These are phyloP conservation scores for Hetaerina americana DNA, from an alignment of 1,140 invertebrate genomes.

Conservation along the genomic window DNA sequence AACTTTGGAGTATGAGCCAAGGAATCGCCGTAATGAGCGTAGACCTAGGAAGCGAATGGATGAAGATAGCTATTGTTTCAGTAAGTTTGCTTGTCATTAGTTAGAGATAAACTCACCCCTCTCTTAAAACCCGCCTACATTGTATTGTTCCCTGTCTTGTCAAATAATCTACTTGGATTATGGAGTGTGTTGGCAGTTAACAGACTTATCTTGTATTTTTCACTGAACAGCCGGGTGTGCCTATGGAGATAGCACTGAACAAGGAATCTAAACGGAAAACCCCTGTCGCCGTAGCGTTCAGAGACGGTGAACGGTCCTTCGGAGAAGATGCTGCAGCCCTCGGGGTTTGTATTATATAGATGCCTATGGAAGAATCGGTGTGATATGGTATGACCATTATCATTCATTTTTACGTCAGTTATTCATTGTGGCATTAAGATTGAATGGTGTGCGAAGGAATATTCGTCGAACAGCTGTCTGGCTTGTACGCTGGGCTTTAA, in stretches of 20 bases:
- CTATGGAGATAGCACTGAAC: conserved; percentile 98
- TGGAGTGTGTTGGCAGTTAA: too few species aligned
- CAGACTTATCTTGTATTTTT: too few species aligned
- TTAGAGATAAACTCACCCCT: conserved; percentile 4
- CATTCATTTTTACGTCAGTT: too few species aligned
- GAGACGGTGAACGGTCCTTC: conserved; percentile 81
- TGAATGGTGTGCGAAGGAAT: too few species aligned
- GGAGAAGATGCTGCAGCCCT: conserved; percentile 85
- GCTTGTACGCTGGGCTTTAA: too few species aligned
- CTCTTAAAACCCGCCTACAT: neutral
- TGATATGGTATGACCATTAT: too few species aligned
- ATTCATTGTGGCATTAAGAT: too few species aligned
- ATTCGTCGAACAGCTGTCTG: too few species aligned
- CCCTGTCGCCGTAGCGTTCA: conserved; percentile 75
- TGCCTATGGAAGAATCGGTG: too few species aligned
- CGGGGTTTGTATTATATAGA: conserved; percentile 34
- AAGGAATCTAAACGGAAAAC: conserved; percentile 97
- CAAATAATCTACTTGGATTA: too few species aligned
- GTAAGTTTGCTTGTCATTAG: conserved; percentile 34
- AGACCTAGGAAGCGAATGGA: conserved; percentile 94
- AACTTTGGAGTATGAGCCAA: neutral
- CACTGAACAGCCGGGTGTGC: conserved; percentile 69
- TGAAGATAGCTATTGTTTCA: conserved; percentile 86
- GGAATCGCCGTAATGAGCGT: conserved; percentile 88
- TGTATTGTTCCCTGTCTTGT: conserved; percentile 7